phyloP scores from a whole-genome alignment of 1,140 invertebrate genomes.

The Sesamia nonagrioides region DNA sequence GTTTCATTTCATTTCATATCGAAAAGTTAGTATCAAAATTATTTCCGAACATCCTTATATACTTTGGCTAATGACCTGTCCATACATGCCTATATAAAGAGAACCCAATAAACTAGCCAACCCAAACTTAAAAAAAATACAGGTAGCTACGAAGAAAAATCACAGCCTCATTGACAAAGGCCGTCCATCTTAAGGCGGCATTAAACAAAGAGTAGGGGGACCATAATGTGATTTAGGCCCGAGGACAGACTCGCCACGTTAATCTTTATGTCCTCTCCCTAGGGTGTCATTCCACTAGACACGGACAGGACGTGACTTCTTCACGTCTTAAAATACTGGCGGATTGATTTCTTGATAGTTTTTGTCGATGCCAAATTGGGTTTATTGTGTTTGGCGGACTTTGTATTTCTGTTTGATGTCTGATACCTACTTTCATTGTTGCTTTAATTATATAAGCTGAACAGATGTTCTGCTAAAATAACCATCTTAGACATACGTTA shows the following conservation, averaged over 20 bases:
- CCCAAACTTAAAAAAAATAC: conserved; percentile 10
- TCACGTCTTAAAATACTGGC: conserved; percentile 48
- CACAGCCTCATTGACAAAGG: conserved; percentile 50
- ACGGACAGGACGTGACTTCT: conserved; percentile 72
- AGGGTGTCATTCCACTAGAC: conserved; percentile 66
- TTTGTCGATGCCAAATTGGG: background rate
- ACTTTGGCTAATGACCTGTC: too few relatives aligned
- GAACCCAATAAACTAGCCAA: background rate
- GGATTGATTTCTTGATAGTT: conserved; percentile 50
- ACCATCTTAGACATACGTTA: too few relatives aligned
- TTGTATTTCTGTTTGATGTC: background rate
- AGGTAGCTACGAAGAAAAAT: conserved; percentile 50
- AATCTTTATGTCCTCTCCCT: conserved; percentile 72
- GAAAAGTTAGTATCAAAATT: too few relatives aligned
- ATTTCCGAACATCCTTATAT: too few relatives aligned
- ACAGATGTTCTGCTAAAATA: too few relatives aligned
- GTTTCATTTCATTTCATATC: too few relatives aligned
- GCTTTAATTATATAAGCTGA: too few relatives aligned
- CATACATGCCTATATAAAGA: too few relatives aligned
- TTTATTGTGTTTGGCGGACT: background rate
- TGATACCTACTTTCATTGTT: too few relatives aligned
- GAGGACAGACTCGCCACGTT: conserved; percentile 75
- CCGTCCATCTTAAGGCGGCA: conserved; percentile 66
- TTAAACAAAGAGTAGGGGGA: conserved; percentile 72
- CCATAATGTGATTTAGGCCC: conserved; percentile 79